phyloP scores from a whole-genome alignment of 2,888 invertebrate species.

The Oscheius sp. region DNA sequence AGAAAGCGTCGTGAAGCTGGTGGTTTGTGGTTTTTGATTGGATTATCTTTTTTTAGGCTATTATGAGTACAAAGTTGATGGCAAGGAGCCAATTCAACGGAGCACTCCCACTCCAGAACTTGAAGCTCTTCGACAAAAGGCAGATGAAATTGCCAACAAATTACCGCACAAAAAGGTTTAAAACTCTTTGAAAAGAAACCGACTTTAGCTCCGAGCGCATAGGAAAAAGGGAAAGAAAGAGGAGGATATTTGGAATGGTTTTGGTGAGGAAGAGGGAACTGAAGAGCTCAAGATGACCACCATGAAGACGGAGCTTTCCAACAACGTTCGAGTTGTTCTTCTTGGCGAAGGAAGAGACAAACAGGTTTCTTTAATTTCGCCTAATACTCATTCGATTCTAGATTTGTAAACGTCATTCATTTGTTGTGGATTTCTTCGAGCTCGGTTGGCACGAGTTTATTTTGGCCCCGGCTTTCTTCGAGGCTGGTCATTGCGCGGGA shows the following conservation, averaged over 20 bases:
- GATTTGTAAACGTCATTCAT: conserved; percentile 11
- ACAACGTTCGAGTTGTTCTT: conserved; percentile 50
- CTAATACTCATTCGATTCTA: not conserved
- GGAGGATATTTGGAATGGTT: conserved; percentile 50
- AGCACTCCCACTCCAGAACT: not conserved
- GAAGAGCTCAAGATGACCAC: not conserved
- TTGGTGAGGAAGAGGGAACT: conserved; percentile 35
- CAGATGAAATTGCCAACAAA: conserved; percentile 1
- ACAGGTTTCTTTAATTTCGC: conserved; percentile 3
- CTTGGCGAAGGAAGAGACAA: conserved; percentile 27
- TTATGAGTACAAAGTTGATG: conserved; percentile 17
- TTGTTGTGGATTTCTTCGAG: conserved; percentile 21
- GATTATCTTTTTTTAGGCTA: not conserved
- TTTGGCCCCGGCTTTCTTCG: conserved; percentile 27
- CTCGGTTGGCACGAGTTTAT: conserved; percentile 31
- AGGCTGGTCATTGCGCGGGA: conserved; percentile 31
- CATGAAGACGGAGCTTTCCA: conserved; percentile 21
- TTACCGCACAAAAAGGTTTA: not conserved
- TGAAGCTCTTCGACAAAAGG: conserved; percentile 9
- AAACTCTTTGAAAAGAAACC: not conserved
- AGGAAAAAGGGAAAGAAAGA: conserved; percentile 32
- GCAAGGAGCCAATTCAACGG: not conserved
- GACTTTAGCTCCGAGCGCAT: conserved; percentile 23
- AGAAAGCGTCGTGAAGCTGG: conserved; percentile 35
- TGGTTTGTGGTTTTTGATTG: not conserved